Conservation (phyloP, 1,140 invertebrate species). For the Eueides isabella region DNA sequence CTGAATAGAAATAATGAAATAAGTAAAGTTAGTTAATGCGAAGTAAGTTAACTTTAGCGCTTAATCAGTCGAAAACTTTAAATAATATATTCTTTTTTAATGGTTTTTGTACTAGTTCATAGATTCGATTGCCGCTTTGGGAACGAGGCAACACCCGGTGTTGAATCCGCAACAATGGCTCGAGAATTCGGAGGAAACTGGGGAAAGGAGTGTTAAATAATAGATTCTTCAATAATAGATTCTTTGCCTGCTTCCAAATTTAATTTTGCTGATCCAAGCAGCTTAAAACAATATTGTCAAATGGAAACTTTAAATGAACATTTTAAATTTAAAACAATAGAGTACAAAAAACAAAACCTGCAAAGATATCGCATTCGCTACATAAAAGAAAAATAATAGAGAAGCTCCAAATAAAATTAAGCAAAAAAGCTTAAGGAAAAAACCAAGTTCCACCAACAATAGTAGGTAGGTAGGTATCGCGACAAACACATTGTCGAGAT, state of each 20-base stretch:
- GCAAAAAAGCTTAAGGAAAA: conserved; percentile 62
- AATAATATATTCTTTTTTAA: too few species aligned
- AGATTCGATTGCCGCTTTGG: too few species aligned
- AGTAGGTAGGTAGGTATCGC: conserved; percentile 48
- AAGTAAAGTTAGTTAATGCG: conserved; percentile 61
- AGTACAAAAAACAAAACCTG: neutral
- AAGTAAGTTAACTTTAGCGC: neutral
- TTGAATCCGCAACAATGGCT: too few species aligned
- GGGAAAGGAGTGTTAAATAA: too few species aligned
- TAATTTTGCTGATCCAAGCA: neutral
- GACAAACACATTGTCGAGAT: conserved; percentile 77
- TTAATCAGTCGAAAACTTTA: conserved; percentile 1
- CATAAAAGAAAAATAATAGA: conserved; percentile 52
- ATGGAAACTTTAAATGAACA: neutral
- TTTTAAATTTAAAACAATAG: neutral
- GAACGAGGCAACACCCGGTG: too few species aligned
- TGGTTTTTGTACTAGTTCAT: too few species aligned
- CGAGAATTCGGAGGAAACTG: too few species aligned
- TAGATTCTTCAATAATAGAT: too few species aligned
- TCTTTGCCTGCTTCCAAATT: too few species aligned
- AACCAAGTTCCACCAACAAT: conserved; percentile 62
- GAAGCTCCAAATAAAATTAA: conserved; percentile 70
- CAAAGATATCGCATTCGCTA: neutral
- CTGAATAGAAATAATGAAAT: conserved; percentile 75
- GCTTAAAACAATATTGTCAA: neutral